Percentiles rank a stretch among this genome's conserved stretches.
phyloP scores from a whole-genome alignment of 2,113 vertebrate species.

The Crotalus viridis region DNA sequence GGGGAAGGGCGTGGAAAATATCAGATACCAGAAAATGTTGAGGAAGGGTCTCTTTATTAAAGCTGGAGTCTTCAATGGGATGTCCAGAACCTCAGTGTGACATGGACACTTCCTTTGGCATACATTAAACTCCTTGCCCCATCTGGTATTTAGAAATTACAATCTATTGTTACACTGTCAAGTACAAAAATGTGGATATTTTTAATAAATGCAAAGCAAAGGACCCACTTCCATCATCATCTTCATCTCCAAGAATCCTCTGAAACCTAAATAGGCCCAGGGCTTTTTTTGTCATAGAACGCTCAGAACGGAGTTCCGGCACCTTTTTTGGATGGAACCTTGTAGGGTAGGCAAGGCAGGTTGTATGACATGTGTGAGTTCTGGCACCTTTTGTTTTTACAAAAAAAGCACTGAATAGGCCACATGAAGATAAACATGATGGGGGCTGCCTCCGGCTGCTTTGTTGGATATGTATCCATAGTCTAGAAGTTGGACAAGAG shows the following conservation, averaged over 20 bases:
- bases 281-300: too few species aligned
- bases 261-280: background rate
- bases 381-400: too few species aligned
- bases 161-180: background rate
- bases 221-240: background rate
- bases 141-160: background rate
- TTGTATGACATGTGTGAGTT: too few species aligned
- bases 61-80: background rate
- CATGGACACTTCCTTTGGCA: too few species aligned
- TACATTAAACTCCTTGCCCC: background rate
- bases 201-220: background rate
- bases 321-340: too few species aligned
- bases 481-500: background rate
- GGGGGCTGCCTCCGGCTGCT: background rate
- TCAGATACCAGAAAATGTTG: background rate
- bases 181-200: background rate
- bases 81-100: background rate
- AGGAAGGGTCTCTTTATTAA: background rate
- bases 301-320: too few species aligned
- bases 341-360: too few species aligned
- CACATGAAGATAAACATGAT: background rate
- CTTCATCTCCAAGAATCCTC: background rate
- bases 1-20: background rate
- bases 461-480: background rate
- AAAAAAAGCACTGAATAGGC: background rate